A percentile compares a stretch with the other conserved stretches of the same genome.
Evolutionary conservation across 2,797 vertebrate species (phyloP).

Genomic region (Lemur catta): DNA sequence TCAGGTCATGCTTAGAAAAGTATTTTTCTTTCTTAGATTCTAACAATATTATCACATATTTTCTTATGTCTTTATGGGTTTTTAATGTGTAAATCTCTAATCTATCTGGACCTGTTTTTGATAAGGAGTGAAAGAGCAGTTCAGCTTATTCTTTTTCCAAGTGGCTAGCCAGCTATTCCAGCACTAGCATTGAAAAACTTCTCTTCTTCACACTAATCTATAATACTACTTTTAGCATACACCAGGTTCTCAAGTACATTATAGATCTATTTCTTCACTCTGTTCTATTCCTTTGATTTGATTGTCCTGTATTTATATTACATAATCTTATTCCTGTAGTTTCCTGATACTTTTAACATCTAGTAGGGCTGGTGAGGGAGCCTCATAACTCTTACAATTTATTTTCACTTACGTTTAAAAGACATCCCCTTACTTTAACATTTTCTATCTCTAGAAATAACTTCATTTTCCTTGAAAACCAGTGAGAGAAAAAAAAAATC

Average conservation of each 20-base stretch:
- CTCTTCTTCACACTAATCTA: neutral
- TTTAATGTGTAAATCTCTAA: slow-evolving; percentile 4
- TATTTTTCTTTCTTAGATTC: neutral
- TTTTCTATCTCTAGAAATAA: neutral
- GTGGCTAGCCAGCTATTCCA: neutral
- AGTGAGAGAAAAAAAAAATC: neutral
- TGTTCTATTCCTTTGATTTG: neutral
- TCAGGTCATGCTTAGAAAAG: neutral
- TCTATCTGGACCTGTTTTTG: neutral
- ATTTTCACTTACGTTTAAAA: slow-evolving; percentile 10
- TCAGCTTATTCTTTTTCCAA: neutral
- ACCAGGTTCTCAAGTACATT: neutral
- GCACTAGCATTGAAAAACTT: neutral
- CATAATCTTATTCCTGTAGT: neutral
- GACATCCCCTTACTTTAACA: neutral
- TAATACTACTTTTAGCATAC: neutral
- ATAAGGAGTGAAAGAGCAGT: neutral
- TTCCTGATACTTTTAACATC: neutral
- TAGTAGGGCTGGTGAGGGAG: neutral
- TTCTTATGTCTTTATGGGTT: neutral
- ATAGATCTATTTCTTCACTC: neutral
- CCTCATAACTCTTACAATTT: neutral
- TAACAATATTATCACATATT: neutral
- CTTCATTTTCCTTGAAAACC: slow-evolving; percentile 23
- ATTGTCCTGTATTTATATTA: neutral